Conservation (phyloP, 2,888 invertebrate genomes). For the Lasioglossum villosulum region DNA sequence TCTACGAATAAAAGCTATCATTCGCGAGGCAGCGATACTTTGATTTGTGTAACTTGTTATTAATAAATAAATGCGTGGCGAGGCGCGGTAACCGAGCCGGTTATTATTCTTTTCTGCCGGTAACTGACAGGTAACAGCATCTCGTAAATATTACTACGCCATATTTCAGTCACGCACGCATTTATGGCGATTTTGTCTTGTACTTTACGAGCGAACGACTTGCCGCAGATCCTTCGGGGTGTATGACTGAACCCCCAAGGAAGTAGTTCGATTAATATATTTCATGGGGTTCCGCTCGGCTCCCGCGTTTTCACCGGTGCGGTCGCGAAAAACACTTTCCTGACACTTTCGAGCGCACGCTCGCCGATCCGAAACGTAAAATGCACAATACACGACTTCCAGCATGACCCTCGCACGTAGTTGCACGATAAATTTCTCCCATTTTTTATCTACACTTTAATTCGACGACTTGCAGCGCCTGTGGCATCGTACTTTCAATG, state of each 20-base stretch:
- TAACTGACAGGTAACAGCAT: constrained; percentile 72
- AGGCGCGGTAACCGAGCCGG: constrained; percentile 58
- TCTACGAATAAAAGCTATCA: constrained; percentile 32
- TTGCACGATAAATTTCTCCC: not conserved
- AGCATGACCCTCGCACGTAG: not conserved
- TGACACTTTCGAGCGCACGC: not conserved
- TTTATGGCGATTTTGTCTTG: constrained; percentile 68
- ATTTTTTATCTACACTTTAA: not conserved
- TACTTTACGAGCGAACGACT: constrained; percentile 64
- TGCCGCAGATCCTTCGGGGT: constrained; percentile 47
- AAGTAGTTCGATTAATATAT: constrained; percentile 69
- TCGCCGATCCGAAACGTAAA: constrained; percentile 4
- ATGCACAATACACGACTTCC: not conserved
- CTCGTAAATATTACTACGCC: constrained; percentile 71
- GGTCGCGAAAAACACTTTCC: not conserved
- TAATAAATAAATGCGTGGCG: constrained; percentile 69
- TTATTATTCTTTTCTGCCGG: constrained; percentile 63
- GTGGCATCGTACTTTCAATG: not conserved
- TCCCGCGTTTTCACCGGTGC: constrained; percentile 23
- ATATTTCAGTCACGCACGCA: constrained; percentile 72
- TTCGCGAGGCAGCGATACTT: constrained; percentile 48
- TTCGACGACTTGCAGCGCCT: not conserved
- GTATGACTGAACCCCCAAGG: constrained; percentile 49
- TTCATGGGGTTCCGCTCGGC: constrained; percentile 53
- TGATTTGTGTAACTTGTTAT: constrained; percentile 68